A percentile compares a stretch with the other conserved stretches of the same genome.
These are phyloP conservation scores for Podocnemis expansa DNA, from an alignment of 2,113 vertebrate species.

Conservation along the genomic window DNA sequence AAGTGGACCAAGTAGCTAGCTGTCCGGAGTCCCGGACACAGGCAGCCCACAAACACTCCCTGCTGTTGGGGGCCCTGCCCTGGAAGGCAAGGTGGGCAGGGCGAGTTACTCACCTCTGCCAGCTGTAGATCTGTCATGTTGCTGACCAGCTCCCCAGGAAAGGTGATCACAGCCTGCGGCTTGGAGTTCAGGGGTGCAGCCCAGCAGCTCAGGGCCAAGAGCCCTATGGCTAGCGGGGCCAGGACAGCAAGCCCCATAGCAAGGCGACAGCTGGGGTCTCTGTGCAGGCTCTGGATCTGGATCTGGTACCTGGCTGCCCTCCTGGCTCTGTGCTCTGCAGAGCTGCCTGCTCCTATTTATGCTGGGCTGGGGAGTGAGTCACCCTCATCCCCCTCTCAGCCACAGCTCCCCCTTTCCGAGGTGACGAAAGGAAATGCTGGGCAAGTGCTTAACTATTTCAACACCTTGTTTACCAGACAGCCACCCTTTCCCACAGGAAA, in stretches of 20 bases:
- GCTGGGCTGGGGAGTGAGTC: slow-evolving; percentile 56
- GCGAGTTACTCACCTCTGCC: slow-evolving; percentile 80
- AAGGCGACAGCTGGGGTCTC: rapidly evolving
- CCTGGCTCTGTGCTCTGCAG: background rate
- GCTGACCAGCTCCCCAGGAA: slow-evolving; percentile 84
- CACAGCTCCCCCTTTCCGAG: slow-evolving; percentile 36
- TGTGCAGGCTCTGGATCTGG: background rate
- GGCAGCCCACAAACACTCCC: rapidly evolving
- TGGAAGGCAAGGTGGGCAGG: background rate
- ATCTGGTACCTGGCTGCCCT: background rate
- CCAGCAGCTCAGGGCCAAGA: slow-evolving; percentile 9
- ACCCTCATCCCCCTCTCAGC: slow-evolving; percentile 50
- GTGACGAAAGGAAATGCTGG: slow-evolving; percentile 43
- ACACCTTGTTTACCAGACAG: slow-evolving; percentile 70
- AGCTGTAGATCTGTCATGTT: slow-evolving; percentile 78
- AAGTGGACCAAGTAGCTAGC: background rate
- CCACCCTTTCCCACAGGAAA: background rate
- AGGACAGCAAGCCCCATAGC: slow-evolving; percentile 17
- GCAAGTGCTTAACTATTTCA: slow-evolving; percentile 64
- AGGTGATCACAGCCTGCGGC: slow-evolving; percentile 71
- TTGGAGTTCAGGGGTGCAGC: slow-evolving; percentile 14
- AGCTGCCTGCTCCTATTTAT: slow-evolving; percentile 52
- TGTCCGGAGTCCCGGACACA: background rate
- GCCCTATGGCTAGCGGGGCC: background rate
- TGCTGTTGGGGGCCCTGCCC: background rate